A percentile compares a stretch with the other conserved stretches of the same genome.
These are phyloP conservation scores for Myopa tessellatipennis DNA, from an alignment of 2,888 invertebrate species.

Conservation along the genomic window DNA sequence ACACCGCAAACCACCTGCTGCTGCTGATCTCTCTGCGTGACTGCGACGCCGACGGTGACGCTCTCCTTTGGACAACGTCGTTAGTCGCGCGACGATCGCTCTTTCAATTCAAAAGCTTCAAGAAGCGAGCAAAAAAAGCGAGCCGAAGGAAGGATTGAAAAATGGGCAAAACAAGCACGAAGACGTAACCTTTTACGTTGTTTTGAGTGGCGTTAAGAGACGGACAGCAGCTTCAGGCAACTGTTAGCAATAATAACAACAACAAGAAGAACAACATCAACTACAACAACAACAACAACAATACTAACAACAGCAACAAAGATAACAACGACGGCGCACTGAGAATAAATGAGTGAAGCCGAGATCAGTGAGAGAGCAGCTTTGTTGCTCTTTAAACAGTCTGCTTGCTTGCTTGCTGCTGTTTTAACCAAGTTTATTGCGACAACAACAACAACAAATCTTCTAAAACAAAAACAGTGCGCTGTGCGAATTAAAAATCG, in stretches of 20 bases:
- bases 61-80: too few species aligned
- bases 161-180: conserved; percentile 25
- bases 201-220: conserved; percentile 13
- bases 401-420: conserved; percentile 30
- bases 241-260: not conserved
- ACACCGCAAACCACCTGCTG: too few species aligned
- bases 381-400: conserved; percentile 13
- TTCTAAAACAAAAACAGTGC: conserved; percentile 23
- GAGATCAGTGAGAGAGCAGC: conserved; percentile 44
- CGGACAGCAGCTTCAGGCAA: conserved; percentile 37
- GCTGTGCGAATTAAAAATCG: conserved; percentile 22
- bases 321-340: not conserved
- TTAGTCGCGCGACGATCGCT: too few species aligned
- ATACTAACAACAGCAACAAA: not conserved
- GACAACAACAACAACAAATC: conserved; percentile 19
- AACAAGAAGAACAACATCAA: conserved; percentile 41
- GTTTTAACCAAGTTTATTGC: conserved; percentile 24
- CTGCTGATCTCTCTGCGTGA: too few species aligned
- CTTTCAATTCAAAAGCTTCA: too few species aligned
- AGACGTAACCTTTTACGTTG: conserved; percentile 51
- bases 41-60: too few species aligned
- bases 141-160: not conserved
- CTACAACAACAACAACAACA: conserved; percentile 4
- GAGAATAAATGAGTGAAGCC: conserved; percentile 4
- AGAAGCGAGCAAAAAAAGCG: too few species aligned